These are phyloP conservation scores for Furcifer pardalis DNA, from an alignment of 2,797 vertebrate genomes.

Conservation along the genomic window DNA sequence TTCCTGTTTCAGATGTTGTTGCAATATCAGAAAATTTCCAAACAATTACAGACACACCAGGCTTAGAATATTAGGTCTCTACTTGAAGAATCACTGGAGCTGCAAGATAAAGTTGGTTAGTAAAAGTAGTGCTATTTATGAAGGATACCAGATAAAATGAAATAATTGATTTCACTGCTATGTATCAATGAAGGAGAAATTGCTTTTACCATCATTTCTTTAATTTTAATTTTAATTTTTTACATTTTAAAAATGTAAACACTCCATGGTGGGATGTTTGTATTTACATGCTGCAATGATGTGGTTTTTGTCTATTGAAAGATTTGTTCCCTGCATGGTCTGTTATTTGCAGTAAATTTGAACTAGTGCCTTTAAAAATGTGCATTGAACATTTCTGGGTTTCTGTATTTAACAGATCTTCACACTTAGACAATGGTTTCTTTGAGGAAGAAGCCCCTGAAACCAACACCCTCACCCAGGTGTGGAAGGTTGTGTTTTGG, in stretches of 20 bases:
- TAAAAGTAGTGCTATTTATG: not conserved
- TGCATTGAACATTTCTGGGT: not conserved
- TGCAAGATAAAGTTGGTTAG: not conserved
- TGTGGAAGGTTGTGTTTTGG: not conserved
- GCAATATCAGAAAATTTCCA: not conserved
- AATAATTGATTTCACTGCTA: not conserved
- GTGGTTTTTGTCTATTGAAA: not conserved
- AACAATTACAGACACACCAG: not conserved
- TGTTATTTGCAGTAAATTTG: constrained; percentile 2
- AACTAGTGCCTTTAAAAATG: constrained; percentile 8
- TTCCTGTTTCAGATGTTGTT: not conserved
- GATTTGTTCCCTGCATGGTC: constrained; percentile 2
- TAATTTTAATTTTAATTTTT: constrained; percentile 23
- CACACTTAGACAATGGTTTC: not conserved
- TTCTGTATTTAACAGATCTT: not conserved
- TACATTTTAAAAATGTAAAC: not conserved
- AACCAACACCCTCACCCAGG: not conserved
- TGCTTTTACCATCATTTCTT: constrained; percentile 9
- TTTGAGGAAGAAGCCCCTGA: not conserved
- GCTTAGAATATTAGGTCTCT: not conserved
- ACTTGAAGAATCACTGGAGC: not conserved
- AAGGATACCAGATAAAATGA: not conserved
- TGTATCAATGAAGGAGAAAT: not conserved
- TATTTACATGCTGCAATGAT: not conserved
- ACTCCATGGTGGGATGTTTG: not conserved